phyloP scores from a whole-genome alignment of 2,888 invertebrate genomes.

The Amphipoea oculea region DNA sequence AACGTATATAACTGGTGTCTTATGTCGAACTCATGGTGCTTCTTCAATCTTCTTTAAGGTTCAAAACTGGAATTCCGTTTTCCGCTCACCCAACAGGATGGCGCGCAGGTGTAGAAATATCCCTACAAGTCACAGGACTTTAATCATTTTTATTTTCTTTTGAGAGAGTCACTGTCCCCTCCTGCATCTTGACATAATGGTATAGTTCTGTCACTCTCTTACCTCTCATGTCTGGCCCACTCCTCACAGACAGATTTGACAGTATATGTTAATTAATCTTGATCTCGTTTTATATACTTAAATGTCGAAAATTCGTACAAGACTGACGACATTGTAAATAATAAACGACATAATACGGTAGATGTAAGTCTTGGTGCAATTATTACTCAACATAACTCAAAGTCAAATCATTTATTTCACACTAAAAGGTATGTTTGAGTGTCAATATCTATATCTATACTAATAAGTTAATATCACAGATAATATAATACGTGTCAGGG shows the following conservation, averaged over 20 bases:
- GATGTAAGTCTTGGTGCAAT: neutral
- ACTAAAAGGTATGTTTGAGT: neutral
- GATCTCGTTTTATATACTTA: neutral
- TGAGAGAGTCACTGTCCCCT: too few species aligned
- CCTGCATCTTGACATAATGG: too few species aligned
- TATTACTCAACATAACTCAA: neutral
- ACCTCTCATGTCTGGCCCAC: too few species aligned
- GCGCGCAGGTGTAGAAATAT: neutral
- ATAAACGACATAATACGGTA: neutral
- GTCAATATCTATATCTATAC: neutral
- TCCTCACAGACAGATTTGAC: neutral
- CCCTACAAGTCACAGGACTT: neutral
- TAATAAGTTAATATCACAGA: too few species aligned
- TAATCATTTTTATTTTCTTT: too few species aligned
- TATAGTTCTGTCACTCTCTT: too few species aligned
- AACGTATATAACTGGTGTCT: too few species aligned
- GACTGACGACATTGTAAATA: conserved; percentile 4
- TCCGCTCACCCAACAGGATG: neutral
- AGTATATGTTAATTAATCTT: neutral
- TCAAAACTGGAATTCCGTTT: neutral
- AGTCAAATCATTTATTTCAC: neutral
- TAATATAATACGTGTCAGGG: too few species aligned
- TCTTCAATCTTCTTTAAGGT: neutral
- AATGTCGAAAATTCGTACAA: neutral
- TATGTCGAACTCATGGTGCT: neutral